Conservation (phyloP, 2,888 invertebrate genomes). For the Cataglyphis livida region DNA sequence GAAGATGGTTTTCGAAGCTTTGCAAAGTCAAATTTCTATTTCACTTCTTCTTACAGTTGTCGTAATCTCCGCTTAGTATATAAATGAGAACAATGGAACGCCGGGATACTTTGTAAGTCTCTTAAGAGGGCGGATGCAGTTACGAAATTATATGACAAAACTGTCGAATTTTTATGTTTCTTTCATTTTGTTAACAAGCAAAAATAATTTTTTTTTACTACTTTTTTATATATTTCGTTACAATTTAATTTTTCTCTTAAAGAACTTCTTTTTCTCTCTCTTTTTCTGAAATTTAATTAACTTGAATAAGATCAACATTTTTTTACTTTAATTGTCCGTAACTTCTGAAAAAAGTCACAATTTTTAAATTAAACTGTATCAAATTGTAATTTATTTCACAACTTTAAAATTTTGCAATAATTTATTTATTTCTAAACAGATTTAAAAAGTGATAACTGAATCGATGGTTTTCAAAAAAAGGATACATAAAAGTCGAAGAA, state of each 20-base stretch:
- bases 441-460: not conserved
- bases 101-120: constrained; percentile 8
- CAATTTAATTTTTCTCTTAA: not conserved
- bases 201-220: not conserved
- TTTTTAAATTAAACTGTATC: not conserved
- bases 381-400: not conserved
- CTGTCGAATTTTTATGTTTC: not conserved
- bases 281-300: not conserved
- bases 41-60: not conserved
- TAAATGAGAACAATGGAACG: constrained; percentile 48
- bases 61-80: constrained; percentile 59
- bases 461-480: not conserved
- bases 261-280: not conserved
- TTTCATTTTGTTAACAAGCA: not conserved
- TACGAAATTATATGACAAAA: not conserved
- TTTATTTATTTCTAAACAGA: not conserved
- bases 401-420: not conserved
- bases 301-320: not conserved
- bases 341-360: not conserved
- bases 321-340: not conserved
- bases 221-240: not conserved
- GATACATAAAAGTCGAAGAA: not conserved
- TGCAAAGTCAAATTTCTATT: not conserved
- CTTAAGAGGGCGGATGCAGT: not conserved
- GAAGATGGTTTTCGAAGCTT: not conserved